Base-by-base conservation (phyloP, 2,888 invertebrate genomes). In the Polyommatus icarus region DNA sequence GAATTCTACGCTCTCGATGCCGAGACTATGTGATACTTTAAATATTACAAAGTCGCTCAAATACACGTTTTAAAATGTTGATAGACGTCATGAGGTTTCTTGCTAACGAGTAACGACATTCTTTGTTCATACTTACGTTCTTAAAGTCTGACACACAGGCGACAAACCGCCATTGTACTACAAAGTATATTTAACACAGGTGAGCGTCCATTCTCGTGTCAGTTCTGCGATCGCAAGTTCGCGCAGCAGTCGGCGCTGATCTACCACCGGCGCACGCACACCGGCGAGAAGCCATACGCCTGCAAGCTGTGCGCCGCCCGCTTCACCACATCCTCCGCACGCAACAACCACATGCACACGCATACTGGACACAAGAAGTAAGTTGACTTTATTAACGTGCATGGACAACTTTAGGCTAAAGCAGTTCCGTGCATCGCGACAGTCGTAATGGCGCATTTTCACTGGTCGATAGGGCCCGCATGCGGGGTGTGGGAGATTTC, bases 241-340 rank as follows among this genome's bases (percentile, higher is more conserved):
- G 93, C 94, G 36, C 94, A 94, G 84, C 94, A 94, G 83, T 94
- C 94, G 0, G 94, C 94, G 12, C 86, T 94, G 40, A 94, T 94
- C 84, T 94, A 94, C 87, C 94, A 94, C 87, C 87, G 90, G 8
- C 90, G 94, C 80, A 94, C 93, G 80, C 94, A 94, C 89, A 94
- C 94, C 0, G 94, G 94, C 6, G 94, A 94, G 87, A 94, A 94
- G 85, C 94, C 94, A 0, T 94, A 92, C 88, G 83, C 84, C 82
- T 94, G 94, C 88, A 94, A 92, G 85, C 59, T 91, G 18, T 94
- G 94, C 85, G 80, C 89, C 1, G 91, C 93, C 6, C 84, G 89
- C 78, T 94, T 94, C 88, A 94, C 94, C 83, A 94, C 94, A 76
- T 93, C 94, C 50, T 94, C 94, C 0, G 92, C 94, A 0, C 83